Base-by-base conservation (phyloP, 2,113 vertebrate genomes). In the Passerina amoena region DNA sequence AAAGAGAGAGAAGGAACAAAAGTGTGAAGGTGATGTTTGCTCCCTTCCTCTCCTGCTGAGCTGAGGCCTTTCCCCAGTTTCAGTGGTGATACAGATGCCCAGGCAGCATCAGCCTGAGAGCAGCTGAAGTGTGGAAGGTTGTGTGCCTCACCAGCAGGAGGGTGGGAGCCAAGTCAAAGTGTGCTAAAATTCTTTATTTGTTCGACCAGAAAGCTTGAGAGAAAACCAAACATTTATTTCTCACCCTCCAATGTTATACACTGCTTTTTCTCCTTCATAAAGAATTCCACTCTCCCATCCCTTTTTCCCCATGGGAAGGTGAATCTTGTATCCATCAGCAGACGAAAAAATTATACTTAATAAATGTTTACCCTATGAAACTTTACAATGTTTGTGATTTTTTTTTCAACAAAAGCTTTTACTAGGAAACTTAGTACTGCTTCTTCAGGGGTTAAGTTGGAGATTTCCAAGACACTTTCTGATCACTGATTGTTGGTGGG, bases 1-100 rank as follows among this genome's bases (percentile, higher is more conserved):
- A 18, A 1, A 14, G 1, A 35, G 1, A 19, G 6, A 44, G 8
- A 48, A 28, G 38, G 3, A 59, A 31, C 12, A n/a, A 23, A 79
- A n/a, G 14, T 9, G 48, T 5, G 13, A 42, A 70, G 61, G 53
- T 33, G 23, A 15, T 31, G 44, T 47, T 68, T 60, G 20, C 27
- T 85, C 11, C 71, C 48, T 91, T 73, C 30, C 40, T 57, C 17
- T 83, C 35, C 59, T 68, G 33, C 40, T 84, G 61, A 70, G 57
- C 28, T 40, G 66, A 42, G 82, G 37, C 71, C 12, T 77, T 83
- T 82, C 27, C 56, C 10, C 53, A 42, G 6, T 31, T 45, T 53
- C 15, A 64, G 3, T 14, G 0, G 0, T 56, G 47, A 53, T 42
- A 27, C 38, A 31, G 27, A 35, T 77, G 63, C 65, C 33, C 60